Evolutionary conservation across 2,797 vertebrate genomes (phyloP).

Genomic region (Anniella stebbinsi): DNA sequence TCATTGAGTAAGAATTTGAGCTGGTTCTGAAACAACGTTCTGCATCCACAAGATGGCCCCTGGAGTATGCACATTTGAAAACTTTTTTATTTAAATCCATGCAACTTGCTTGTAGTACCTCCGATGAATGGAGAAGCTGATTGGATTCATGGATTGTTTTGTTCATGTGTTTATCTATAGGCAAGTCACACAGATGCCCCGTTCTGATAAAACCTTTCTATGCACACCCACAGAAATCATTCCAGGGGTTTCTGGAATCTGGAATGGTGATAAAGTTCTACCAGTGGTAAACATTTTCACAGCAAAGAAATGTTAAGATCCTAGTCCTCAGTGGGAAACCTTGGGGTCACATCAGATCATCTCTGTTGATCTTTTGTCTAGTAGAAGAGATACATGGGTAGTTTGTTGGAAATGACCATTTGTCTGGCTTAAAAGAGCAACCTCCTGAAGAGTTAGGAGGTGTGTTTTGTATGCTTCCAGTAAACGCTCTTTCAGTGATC

Average conservation of each 20-base stretch:
- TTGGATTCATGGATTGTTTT: background rate
- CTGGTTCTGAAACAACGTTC: background rate
- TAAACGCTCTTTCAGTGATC: background rate
- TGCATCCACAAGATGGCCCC: slow-evolving; percentile 2
- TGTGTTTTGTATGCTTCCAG: background rate
- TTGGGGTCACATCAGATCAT: background rate
- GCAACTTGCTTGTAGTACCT: background rate
- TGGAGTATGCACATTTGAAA: background rate
- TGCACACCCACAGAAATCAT: background rate
- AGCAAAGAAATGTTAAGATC: background rate
- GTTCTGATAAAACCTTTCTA: background rate
- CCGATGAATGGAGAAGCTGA: background rate
- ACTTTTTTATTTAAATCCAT: background rate
- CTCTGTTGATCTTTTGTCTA: background rate
- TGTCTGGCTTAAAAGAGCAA: background rate
- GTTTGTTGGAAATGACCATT: background rate
- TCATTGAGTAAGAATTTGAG: background rate
- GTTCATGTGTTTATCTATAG: background rate
- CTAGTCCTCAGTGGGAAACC: background rate
- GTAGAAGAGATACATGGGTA: background rate
- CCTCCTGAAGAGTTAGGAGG: too few species aligned
- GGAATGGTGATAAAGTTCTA: background rate
- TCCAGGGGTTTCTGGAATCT: background rate
- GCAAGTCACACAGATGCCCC: background rate
- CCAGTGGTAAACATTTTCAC: background rate